Base-by-base conservation (phyloP, 2,888 invertebrate species). In the Heptascelio sp. region DNA sequence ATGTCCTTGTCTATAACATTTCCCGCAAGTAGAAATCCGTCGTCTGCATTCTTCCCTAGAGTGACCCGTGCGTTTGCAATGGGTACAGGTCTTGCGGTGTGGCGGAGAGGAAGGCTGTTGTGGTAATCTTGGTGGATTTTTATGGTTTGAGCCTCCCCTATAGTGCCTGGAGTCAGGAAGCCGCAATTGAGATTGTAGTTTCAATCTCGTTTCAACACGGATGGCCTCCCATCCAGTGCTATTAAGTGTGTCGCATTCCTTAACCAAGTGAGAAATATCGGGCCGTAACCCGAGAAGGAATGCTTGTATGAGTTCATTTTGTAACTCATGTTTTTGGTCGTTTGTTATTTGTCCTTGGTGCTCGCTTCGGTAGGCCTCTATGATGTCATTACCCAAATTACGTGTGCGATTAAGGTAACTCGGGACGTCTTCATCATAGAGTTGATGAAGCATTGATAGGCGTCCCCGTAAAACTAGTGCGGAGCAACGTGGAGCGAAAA, bases 381-480 rank as follows among this genome's bases (percentile, higher is more conserved):
- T 13, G 1, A 80, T 73, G 0, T 51, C 6, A 19, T 65, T 59
- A 6, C 79, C 79, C 0, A 80, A 15, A 23, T 0, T 30, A 23
- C 67, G 25, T 6, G 72, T n/a, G 13, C 79, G 21, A n/a, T 11
- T 59, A 15, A 73, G 21, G 9, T 80, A 80, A 15, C n/a, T 40
- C 11, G 79, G 59, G 3, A 80, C 79, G 8, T 65, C 40, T 59
- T 79, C 65, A 1, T 79, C 19, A 46, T 79, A 71, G 8, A 13
- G 21, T 40, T 79, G 79, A 23, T 79, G 65, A 0, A 79, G 26
- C 15, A 59, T 46, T 6, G 65, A 53, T 15, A 79, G 17, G 25
- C 72, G 65, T 0, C 78, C 78, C 0, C 78, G 23, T 6, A 78
- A 15, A 3, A 70, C 4, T 0, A 26, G 4, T 0, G 70, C 55